Conservation (phyloP, 2,888 invertebrate genomes). For the Epinotia nisella region DNA sequence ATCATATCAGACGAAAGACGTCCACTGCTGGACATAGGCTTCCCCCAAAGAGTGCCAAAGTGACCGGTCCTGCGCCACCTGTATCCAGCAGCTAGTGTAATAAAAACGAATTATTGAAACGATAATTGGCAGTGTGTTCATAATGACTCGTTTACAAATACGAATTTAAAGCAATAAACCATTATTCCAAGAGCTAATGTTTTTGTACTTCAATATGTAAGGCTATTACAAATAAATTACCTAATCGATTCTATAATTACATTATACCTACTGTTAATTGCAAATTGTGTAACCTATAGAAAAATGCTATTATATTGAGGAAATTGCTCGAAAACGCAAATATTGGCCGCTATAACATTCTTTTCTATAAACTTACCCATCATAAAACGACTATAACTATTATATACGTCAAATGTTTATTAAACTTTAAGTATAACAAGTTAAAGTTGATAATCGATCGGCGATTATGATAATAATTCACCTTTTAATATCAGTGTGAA, state of each 20-base stretch:
- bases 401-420: conserved; percentile 42
- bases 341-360: conserved; percentile 64
- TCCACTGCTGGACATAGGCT: too few relatives aligned
- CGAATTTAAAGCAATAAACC: neutral
- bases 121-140: neutral
- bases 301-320: conserved; percentile 61
- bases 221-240: conserved; percentile 25
- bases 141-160: neutral
- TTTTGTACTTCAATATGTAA: neutral
- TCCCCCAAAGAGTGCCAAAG: too few relatives aligned
- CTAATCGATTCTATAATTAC: neutral
- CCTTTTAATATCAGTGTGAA: conserved; percentile 61
- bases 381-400: conserved; percentile 49
- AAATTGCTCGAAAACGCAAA: conserved; percentile 72
- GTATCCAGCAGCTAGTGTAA: too few relatives aligned
- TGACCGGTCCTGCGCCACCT: too few relatives aligned
- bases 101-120: neutral
- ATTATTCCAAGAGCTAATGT: neutral
- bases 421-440: conserved; percentile 5
- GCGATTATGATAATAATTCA: conserved; percentile 60
- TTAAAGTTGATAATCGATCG: conserved; percentile 48
- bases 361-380: conserved; percentile 50
- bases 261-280: conserved; percentile 33
- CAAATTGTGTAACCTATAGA: conserved; percentile 32
- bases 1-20: too few relatives aligned